A percentile compares a stretch with the other conserved stretches of the same genome.
Conservation (phyloP, 2,888 invertebrate species). For the Ophion slaviceki region DNA sequence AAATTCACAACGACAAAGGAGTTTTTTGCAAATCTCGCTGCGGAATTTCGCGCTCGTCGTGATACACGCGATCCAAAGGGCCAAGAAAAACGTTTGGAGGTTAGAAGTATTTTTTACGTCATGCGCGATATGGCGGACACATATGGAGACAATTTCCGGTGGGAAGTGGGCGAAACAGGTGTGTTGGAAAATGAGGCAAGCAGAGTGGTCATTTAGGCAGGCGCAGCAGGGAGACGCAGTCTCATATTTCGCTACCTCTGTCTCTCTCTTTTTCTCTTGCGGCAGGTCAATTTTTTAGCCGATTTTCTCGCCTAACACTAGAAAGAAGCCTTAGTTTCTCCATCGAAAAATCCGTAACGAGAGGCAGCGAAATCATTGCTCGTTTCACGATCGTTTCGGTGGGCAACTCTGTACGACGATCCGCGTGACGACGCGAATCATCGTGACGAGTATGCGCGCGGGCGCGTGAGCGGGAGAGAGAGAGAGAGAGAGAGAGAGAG, state of each 20-base stretch:
- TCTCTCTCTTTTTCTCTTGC: no score
- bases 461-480: no score
- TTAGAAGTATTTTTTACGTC: neutral
- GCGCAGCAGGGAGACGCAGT: neutral
- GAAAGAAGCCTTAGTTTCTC: conserved; percentile 3
- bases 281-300: neutral
- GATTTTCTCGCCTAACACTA: neutral
- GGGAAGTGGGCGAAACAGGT: conserved; percentile 51
- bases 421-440: conserved; percentile 64
- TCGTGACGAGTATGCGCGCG: conserved; percentile 49
- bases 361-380: conserved; percentile 41
- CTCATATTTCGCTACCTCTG: no score
- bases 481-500: no score
- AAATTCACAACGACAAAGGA: no score
- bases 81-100: neutral
- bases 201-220: neutral
- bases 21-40: no score
- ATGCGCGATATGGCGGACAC: neutral
- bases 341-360: conserved; percentile 40
- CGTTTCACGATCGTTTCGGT: conserved; percentile 55
- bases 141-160: conserved; percentile 31
- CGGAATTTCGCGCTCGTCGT: no score
- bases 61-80: neutral
- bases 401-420: conserved; percentile 56
- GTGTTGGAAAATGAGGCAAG: conserved; percentile 14